Evolutionary conservation across 92 coral and sea anemone species (phyloP).

Genomic region (Actinernus sp.): DNA sequence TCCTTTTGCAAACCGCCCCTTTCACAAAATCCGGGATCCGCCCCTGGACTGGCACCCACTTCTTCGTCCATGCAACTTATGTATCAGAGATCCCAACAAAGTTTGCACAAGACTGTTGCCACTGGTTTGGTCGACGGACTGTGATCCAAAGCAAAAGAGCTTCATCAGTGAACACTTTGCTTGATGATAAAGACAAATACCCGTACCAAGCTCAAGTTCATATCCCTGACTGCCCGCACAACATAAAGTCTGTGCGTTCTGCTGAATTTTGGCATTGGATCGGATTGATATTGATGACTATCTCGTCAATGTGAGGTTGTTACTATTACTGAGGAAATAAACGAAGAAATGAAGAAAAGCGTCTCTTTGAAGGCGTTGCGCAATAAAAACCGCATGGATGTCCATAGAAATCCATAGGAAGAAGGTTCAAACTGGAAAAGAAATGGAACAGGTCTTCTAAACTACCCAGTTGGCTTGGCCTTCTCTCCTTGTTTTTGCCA

Average conservation of each 20-base stretch:
- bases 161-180: constrained; percentile 62
- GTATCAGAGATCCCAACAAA: constrained; percentile 22
- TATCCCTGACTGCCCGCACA: constrained; percentile 70
- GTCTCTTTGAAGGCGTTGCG: constrained; percentile 25
- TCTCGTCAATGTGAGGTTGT: constrained; percentile 50
- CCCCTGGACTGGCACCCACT: constrained; percentile 68
- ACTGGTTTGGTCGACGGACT: constrained; percentile 49
- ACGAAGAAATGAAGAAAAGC: constrained; percentile 26
- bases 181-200: constrained; percentile 38
- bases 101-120: constrained; percentile 51
- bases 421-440: too few relatives aligned
- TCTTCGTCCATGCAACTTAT: constrained; percentile 45
- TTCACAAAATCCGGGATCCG: too few relatives aligned
- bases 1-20: too few relatives aligned
- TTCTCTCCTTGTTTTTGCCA: too few relatives aligned
- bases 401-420: constrained; percentile 30
- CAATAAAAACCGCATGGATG: constrained; percentile 52
- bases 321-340: constrained; percentile 29
- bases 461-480: too few relatives aligned
- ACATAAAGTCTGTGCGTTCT: constrained; percentile 64
- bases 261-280: constrained; percentile 65
- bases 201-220: constrained; percentile 55
- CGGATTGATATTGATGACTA: constrained; percentile 51
- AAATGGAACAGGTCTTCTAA: too few relatives aligned
- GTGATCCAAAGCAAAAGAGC: constrained; percentile 68